A percentile compares a stretch with the other conserved stretches of the same genome.
Evolutionary conservation across 2,888 invertebrate species (phyloP).

Genomic region (Ochropleura leucogaster): DNA sequence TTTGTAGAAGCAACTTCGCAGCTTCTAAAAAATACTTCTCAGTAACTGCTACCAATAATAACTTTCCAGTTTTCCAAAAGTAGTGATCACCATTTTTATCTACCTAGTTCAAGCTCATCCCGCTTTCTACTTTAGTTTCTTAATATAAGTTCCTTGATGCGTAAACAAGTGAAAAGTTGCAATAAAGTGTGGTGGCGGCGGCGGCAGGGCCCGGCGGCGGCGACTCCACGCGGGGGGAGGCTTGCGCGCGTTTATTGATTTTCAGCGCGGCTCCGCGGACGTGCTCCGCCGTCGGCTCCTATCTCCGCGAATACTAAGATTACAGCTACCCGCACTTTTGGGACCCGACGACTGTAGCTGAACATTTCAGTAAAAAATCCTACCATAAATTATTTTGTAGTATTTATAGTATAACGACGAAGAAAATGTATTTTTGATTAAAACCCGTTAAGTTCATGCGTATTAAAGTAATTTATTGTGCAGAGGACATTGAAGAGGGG

Average conservation of each 20-base stretch:
- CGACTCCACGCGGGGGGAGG: constrained; percentile 58
- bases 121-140: constrained; percentile 12
- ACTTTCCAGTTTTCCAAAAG: background rate
- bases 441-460: constrained; percentile 20
- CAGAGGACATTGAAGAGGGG: constrained; percentile 16
- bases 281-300: constrained; percentile 71
- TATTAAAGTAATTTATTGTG: constrained; percentile 39
- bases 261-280: constrained; percentile 72
- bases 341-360: constrained; percentile 5
- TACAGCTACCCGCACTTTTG: constrained; percentile 55
- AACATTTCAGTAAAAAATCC: constrained; percentile 25
- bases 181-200: constrained; percentile 66
- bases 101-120: constrained; percentile 9
- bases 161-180: constrained; percentile 79
- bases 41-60: background rate
- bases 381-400: constrained; percentile 27
- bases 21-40: background rate
- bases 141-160: constrained; percentile 57
- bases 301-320: constrained; percentile 72
- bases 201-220: constrained; percentile 53
- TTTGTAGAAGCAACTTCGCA: background rate
- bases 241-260: constrained; percentile 89
- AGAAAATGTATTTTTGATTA: constrained; percentile 15
- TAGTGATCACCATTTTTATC: constrained; percentile 33
- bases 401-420: constrained; percentile 16